Evolutionary conservation across 2,797 vertebrate species (phyloP).

Genomic region (Centropyge bicolor): DNA sequence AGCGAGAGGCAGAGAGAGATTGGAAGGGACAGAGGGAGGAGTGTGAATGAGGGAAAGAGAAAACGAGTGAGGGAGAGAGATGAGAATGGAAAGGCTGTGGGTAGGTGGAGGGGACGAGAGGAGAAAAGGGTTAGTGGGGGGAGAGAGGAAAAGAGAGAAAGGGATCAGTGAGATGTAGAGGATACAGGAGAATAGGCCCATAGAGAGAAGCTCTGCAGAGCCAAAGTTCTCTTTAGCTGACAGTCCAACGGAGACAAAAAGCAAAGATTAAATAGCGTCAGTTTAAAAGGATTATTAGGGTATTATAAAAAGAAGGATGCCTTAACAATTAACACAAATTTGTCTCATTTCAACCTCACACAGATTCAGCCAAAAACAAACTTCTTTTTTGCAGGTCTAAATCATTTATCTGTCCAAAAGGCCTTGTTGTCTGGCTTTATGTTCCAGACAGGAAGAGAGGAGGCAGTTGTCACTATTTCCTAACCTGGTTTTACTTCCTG

Average conservation of each 20-base stretch:
- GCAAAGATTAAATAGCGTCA: constrained; percentile 48
- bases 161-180: constrained; percentile 67
- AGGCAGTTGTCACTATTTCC: constrained; percentile 62
- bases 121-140: constrained; percentile 47
- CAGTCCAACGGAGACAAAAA: constrained; percentile 39
- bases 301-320: constrained; percentile 24
- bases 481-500: constrained; percentile 68
- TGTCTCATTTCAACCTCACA: constrained; percentile 29
- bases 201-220: constrained; percentile 65
- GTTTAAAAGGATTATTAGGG: constrained; percentile 37
- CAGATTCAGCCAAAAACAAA: constrained; percentile 27
- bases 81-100: constrained; percentile 76
- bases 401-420: constrained; percentile 24
- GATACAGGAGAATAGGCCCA: constrained; percentile 77
- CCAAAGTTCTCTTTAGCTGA: constrained; percentile 63
- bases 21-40: constrained; percentile 87
- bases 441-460: constrained; percentile 51
- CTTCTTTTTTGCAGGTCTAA: constrained; percentile 9
- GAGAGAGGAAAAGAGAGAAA: constrained; percentile 52
- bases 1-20: constrained; percentile 83
- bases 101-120: constrained; percentile 47
- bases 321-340: constrained; percentile 36
- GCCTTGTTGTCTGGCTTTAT: constrained; percentile 38
- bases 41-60: constrained; percentile 79
- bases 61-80: constrained; percentile 76